Conservation (phyloP, 2,113 vertebrate genomes). For the Brachyistius frenatus region DNA sequence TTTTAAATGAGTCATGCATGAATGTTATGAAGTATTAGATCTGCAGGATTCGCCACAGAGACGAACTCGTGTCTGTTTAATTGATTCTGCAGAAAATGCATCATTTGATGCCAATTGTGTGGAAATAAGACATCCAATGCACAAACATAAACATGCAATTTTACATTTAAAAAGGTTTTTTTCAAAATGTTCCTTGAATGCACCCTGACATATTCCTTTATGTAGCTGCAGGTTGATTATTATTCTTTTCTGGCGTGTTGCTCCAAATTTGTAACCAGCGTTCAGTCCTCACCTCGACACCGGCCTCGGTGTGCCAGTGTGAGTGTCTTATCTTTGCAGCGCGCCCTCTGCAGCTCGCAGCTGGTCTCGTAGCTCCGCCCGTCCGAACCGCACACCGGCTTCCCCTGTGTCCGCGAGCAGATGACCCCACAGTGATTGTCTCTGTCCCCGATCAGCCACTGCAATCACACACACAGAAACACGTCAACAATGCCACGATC, state of each 20-base stretch:
- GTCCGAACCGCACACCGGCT: constrained; percentile 94
- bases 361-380: constrained; percentile 92
- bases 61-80: too few species aligned
- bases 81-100: too few species aligned
- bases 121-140: too few species aligned
- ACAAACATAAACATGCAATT: too few species aligned
- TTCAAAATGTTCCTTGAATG: neutral
- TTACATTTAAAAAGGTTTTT: too few species aligned
- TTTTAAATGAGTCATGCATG: too few species aligned
- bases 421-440: constrained; percentile 90
- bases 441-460: constrained; percentile 96
- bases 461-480: constrained; percentile 33
- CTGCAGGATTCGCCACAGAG: too few species aligned
- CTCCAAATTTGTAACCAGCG: neutral
- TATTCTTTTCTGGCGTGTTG: too few species aligned
- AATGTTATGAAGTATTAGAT: too few species aligned
- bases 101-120: too few species aligned
- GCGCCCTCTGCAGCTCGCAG: constrained; percentile 96
- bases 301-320: constrained; percentile 88
- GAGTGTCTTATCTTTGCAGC: constrained; percentile 91
- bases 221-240: too few species aligned
- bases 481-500: neutral
- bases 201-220: neutral
- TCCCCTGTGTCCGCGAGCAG: constrained; percentile 90
- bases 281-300: constrained; percentile 89